Evolutionary conservation across 2,888 invertebrate genomes (phyloP).

Genomic region (Luperina testacea): DNA sequence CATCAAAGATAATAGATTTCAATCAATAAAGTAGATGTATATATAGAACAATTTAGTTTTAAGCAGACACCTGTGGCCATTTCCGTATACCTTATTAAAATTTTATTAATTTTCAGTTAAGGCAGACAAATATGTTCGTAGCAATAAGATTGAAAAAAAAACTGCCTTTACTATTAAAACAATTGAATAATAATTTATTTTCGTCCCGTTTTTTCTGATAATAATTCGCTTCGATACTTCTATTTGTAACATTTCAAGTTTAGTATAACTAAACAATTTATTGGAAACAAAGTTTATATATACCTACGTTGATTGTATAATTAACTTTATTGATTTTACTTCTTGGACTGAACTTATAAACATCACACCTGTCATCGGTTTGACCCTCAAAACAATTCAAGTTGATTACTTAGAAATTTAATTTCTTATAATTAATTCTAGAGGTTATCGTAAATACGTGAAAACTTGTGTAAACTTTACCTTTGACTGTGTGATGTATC

Average conservation of each 20-base stretch:
- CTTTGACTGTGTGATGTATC: slow-evolving; percentile 58
- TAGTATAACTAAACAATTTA: slow-evolving; percentile 4
- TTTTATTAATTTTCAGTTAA: neutral
- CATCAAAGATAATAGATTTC: neutral
- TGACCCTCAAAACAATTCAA: slow-evolving; percentile 43
- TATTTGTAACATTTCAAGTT: neutral
- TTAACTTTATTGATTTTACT: slow-evolving; percentile 51
- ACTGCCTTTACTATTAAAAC: neutral
- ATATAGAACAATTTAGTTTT: neutral
- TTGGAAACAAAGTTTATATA: slow-evolving; percentile 18
- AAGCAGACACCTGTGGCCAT: neutral
- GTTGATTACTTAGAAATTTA: slow-evolving; percentile 10
- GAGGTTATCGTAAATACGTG: neutral
- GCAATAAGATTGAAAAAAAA: neutral
- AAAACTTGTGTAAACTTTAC: slow-evolving; percentile 55
- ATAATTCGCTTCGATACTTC: neutral
- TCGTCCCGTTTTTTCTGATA: neutral
- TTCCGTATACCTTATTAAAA: neutral
- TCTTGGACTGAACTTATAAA: slow-evolving; percentile 18
- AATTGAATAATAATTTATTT: neutral
- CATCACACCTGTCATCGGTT: slow-evolving; percentile 36
- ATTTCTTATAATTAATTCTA: slow-evolving; percentile 4
- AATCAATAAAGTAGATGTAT: neutral
- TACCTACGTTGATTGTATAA: slow-evolving; percentile 36
- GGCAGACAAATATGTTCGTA: neutral